Evolutionary conservation across 2,888 invertebrate genomes (phyloP).

Genomic region (Synanthedon tipuliformis): DNA sequence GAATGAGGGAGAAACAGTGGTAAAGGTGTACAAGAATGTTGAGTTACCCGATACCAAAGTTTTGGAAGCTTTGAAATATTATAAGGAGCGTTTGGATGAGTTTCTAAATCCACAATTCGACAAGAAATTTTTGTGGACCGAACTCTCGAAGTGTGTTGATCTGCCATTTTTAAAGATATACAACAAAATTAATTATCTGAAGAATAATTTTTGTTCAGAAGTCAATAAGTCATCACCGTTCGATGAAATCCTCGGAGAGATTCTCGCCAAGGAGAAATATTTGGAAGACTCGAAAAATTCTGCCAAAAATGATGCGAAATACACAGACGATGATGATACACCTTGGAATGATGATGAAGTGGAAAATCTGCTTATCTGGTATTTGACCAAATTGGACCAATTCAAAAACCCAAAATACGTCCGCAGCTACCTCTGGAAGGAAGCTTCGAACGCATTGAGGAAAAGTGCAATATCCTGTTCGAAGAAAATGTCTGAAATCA

Average conservation of each 20-base stretch:
- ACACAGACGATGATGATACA: slow-evolving; percentile 19
- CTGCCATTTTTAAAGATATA: slow-evolving; percentile 41
- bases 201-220: slow-evolving; percentile 31
- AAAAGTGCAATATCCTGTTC: slow-evolving; percentile 50
- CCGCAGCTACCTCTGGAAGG: slow-evolving; percentile 51
- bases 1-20: slow-evolving; percentile 14
- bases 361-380: slow-evolving; percentile 46
- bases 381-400: slow-evolving; percentile 50
- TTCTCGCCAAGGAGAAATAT: slow-evolving; percentile 32
- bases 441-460: slow-evolving; percentile 37
- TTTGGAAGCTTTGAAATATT: slow-evolving; percentile 36
- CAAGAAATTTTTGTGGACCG: slow-evolving; percentile 49
- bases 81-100: slow-evolving; percentile 46
- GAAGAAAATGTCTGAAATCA: slow-evolving; percentile 54
- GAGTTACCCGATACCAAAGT: slow-evolving; percentile 34
- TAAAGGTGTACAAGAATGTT: slow-evolving; percentile 32
- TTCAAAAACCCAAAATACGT: slow-evolving; percentile 57
- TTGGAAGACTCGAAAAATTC: slow-evolving; percentile 2
- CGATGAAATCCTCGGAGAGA: slow-evolving; percentile 28
- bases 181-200: slow-evolving; percentile 50
- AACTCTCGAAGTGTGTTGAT: slow-evolving; percentile 33
- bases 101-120: slow-evolving; percentile 49
- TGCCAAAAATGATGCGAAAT: slow-evolving; percentile 18
- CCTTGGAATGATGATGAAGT: slow-evolving; percentile 43
- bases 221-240: slow-evolving; percentile 21